Conservation (phyloP, 2,113 vertebrate species). For the Cyanoderma ruficeps region DNA sequence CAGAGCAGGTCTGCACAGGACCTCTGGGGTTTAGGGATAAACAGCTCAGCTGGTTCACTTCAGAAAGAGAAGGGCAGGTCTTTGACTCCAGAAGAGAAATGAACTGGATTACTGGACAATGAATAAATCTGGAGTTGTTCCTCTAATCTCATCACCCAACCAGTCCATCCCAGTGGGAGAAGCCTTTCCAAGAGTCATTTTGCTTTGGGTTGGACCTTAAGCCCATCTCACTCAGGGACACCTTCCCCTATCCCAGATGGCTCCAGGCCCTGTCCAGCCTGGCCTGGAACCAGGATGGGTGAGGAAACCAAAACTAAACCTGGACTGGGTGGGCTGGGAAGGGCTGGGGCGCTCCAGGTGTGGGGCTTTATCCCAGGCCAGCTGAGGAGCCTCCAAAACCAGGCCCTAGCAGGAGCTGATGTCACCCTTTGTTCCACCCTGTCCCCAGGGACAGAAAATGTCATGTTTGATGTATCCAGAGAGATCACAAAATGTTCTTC, state of each 20-base stretch:
- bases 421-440: not conserved
- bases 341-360: not conserved
- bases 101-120: not conserved
- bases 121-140: not conserved
- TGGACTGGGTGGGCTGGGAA: not conserved
- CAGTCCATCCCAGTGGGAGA: fast-evolving
- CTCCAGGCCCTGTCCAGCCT: not conserved
- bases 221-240: not conserved
- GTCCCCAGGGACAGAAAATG: not conserved
- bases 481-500: not conserved
- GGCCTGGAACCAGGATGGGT: not conserved
- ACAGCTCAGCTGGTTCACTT: not conserved
- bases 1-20: not conserved
- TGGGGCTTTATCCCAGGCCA: not conserved
- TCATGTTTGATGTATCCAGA: not conserved
- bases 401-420: not conserved
- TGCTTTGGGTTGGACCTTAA: not conserved
- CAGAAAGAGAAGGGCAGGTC: not conserved
- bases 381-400: not conserved
- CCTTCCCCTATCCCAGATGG: not conserved
- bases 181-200: not conserved
- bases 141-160: not conserved
- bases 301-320: not conserved
- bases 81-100: not conserved
- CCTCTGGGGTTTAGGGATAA: not conserved